Base-by-base conservation (phyloP, 1,140 invertebrate species). In the Papilio polyxenes region DNA sequence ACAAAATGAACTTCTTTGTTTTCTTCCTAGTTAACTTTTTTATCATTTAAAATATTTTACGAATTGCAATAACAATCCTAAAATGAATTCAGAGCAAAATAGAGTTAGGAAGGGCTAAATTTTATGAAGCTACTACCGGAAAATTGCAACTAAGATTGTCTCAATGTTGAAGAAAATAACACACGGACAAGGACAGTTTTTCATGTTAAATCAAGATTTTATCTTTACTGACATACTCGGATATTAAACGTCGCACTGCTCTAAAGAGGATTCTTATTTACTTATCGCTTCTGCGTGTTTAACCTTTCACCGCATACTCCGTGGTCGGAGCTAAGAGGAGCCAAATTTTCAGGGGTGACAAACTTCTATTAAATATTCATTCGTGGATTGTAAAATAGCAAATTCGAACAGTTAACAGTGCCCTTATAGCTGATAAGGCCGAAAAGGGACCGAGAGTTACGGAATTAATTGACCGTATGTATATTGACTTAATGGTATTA, bases 311-410 rank as follows among this genome's bases (percentile, higher is more conserved):
- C 80, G 53, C 83, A 80, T 92, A 89, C 48, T 91, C 90, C 87
- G 65, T 92, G 89, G 20, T 81, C 83, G 82, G 82, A 88, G 86
- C 81, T 88, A 88, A 83, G 85, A 82, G 83, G 77, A 88, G 87
- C 86, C 86, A 87, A 91, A 92, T 89, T 91, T 92, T 92, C 90
- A 92, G 90, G 91, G 92, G 88, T 93, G 92, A 92, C 90, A 93
- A 89, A 89, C 86, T 89, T 77, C 81, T 84, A 89, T 92, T 91
- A 92, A 93, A 92, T 92, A 92, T 93, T 91, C 91, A 92, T 92
- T 91, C 87, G 88, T 88, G 87, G 87, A 88, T 91, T 92, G 89
- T 92, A 91, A 92, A 92, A 92, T 92, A 91, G 90, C 87, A 85
- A 90, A 91, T 87, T 87, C 86, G 81, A 80, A 75, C 84, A 91